Percentiles rank a stretch among this genome's conserved stretches.
phyloP scores from a whole-genome alignment of 2,888 invertebrate species.

The Himalopsyche japonica region DNA sequence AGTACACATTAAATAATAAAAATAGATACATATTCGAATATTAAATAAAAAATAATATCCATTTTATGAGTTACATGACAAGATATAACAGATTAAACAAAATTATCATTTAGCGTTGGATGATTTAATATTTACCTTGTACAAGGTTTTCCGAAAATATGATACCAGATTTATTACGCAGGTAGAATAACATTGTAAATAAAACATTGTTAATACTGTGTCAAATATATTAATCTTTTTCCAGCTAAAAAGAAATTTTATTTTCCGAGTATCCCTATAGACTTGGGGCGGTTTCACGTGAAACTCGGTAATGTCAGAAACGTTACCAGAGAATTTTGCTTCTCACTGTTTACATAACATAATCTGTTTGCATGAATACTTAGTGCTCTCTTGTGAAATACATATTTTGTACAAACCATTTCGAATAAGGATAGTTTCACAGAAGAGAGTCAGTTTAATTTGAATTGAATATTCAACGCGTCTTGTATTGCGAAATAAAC shows the following conservation, averaged over 20 bases:
- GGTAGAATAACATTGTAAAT: no score
- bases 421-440: not conserved
- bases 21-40: no score
- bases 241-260: not conserved
- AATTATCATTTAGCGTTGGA: no score
- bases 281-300: not conserved
- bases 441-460: not conserved
- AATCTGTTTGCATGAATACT: conserved; percentile 11
- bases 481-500: not conserved
- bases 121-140: no score
- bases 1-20: no score
- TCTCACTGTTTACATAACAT: conserved; percentile 2
- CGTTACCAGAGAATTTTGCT: not conserved
- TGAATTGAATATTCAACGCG: not conserved
- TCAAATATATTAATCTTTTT: no score
- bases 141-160: no score
- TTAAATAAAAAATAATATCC: no score
- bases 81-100: no score
- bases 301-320: not conserved
- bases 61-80: no score
- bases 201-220: no score
- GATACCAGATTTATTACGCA: no score
- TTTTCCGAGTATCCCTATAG: not conserved
- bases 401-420: not conserved
- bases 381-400: conserved; percentile 1